Evolutionary conservation across 1,140 invertebrate species (phyloP), one percentile per base, ranked within the genome.

Genomic region (Nasonia vitripennis): DNA sequence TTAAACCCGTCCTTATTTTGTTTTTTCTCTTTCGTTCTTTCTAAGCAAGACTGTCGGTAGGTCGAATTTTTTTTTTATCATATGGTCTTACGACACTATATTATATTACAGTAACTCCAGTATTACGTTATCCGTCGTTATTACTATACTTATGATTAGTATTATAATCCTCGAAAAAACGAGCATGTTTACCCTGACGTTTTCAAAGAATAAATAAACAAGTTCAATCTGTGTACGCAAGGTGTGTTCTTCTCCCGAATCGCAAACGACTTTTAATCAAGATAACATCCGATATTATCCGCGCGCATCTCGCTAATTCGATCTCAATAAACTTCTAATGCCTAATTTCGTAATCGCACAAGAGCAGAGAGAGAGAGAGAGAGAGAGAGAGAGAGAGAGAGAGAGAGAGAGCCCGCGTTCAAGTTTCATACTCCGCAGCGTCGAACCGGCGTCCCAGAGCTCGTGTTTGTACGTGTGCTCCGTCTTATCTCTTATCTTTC

Each of bases 121-220:
- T 82, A 81, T 81, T 73, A 73, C 10, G 37, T 81, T 45, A 51
- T 73, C 80, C 70, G 45, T 73, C 48, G 10, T 51, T 78, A 70
- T 20, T n/a, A 45, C 5, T 70, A 23, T 45, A 23, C 27, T 27
- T 27, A 27, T 27, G 27, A n/a, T 41, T 67, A 6, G 11, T 80
- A 7, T 68, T 27, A 27, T 27, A 27, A 2, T 27, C 67, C 62
- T 79, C 4, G 67, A 68, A 70, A 78, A 4, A 71, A 45, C 23
- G 12, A 71, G 1, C 10, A 31, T 34, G 70, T 71, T 71, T 81
- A 51, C 27, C 7, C 45, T 45, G 2, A 37, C 23, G 23, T 78
- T 71, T 71, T 71, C 17, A 34, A 80, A 41, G 70, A n/a, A 67
- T 27, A 17, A 71, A 81, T 82, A 82, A 81, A 81, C 1, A 48